A percentile compares a stretch with the other conserved stretches of the same genome.
phyloP scores from a whole-genome alignment of 1,140 invertebrate species.

The Lepidurus couesii region DNA sequence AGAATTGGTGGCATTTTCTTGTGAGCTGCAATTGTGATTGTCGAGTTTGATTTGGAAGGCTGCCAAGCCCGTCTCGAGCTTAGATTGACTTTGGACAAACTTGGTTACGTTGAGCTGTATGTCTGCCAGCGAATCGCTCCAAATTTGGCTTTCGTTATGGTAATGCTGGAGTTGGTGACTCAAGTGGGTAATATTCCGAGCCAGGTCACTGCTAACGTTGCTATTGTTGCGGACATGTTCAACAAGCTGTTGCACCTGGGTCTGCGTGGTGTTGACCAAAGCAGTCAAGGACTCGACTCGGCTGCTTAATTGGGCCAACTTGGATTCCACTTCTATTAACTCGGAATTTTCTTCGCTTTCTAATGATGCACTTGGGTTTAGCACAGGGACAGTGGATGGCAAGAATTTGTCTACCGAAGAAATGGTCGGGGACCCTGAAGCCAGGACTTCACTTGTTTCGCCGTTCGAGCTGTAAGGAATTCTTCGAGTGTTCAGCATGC shows the following conservation, averaged over 20 bases:
- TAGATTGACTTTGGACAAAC: neutral
- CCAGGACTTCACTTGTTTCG: neutral
- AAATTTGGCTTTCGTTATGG: slow-evolving; percentile 21
- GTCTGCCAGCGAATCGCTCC: neutral
- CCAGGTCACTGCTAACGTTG: neutral
- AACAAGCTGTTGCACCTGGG: slow-evolving; percentile 25
- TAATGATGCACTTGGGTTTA: neutral
- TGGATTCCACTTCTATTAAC: slow-evolving; percentile 31
- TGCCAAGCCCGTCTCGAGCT: neutral
- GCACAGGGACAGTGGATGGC: neutral
- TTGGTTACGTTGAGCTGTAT: neutral
- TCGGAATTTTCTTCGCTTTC: slow-evolving; percentile 15
- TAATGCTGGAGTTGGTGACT: slow-evolving; percentile 9
- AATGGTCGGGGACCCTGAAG: neutral
- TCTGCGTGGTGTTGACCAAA: slow-evolving; percentile 26
- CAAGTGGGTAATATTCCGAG: neutral
- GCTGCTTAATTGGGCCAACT: slow-evolving; percentile 25
- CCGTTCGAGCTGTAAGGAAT: slow-evolving; percentile 2
- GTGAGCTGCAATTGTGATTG: neutral
- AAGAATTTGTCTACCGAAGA: neutral
- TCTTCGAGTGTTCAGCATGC: slow-evolving; percentile 24
- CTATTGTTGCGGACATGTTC: slow-evolving; percentile 11
- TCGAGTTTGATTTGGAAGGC: neutral
- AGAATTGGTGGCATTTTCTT: neutral
- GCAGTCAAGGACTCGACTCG: slow-evolving; percentile 14